Conservation (phyloP, 1,140 invertebrate genomes). For the Drosophila persimilis region DNA sequence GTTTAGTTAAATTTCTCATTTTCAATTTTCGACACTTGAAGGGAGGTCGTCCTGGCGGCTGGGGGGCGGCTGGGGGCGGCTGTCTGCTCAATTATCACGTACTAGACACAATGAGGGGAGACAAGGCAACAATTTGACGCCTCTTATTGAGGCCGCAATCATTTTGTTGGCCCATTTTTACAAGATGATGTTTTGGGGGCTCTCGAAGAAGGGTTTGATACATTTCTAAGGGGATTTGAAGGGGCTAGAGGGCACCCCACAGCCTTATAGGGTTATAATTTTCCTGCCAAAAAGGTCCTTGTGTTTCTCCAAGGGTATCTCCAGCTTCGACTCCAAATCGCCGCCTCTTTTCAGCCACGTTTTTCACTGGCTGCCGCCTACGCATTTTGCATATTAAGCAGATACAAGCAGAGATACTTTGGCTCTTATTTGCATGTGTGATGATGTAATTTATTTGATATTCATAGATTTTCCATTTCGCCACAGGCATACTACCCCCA, state of each 20-base stretch:
- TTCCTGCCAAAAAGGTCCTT: too few species aligned
- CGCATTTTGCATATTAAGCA: constrained; percentile 70
- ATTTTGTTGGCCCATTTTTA: constrained; percentile 35
- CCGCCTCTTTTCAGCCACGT: background rate
- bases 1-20: constrained; percentile 43
- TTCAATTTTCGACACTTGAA: constrained; percentile 32
- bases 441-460: constrained; percentile 77
- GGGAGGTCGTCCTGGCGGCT: background rate
- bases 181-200: too few species aligned
- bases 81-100: constrained; percentile 43
- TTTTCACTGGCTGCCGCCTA: constrained; percentile 21
- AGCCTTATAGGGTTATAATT: too few species aligned
- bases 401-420: constrained; percentile 30
- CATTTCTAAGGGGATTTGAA: too few species aligned
- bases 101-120: constrained; percentile 48
- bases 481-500: background rate
- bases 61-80: background rate
- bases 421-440: constrained; percentile 33
- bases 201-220: too few species aligned
- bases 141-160: constrained; percentile 62
- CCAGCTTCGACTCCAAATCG: too few species aligned
- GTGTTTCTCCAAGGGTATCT: too few species aligned
- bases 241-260: too few species aligned
- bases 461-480: constrained; percentile 61
- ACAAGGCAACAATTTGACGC: constrained; percentile 66